Base-by-base conservation (phyloP, 1,140 invertebrate genomes). In the Panulirus ornatus region DNA sequence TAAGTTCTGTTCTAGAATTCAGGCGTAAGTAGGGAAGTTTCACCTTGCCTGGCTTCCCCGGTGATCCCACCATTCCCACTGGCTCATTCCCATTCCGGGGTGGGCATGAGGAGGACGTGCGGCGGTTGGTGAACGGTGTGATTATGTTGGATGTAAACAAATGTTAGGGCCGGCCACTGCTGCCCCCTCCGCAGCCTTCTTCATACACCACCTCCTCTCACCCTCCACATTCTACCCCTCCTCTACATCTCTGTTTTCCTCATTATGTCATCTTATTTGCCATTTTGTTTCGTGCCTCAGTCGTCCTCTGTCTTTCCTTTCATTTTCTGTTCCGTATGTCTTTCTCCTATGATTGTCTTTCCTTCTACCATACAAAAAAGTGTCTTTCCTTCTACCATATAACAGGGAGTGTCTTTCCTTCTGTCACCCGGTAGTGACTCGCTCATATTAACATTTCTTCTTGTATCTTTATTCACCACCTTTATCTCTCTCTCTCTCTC, bases 31-130 rank as follows among this genome's bases (percentile, higher is more conserved):
- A 38, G 27, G 40, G 75, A n/a, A 78, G 75, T 27, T 78, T 44
- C 36, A 44, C 75, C 75, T 47, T 78, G 75, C 34, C 27, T 44
- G 44, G 44, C 22, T 42, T 78, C 40, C 40, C 40, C 44, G n/a
- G 38, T 78, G 75, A 78, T 78, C 75, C 75, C 22, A 40, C 75
- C 40, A 78, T 78, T 78, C 75, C 75, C 75, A 78, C 42, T 78
- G 38, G 40, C 75, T 78, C 75, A 78, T 78, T 78, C 75, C 75
- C 75, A 78, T 78, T 78, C 75, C 75, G 27, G 40, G 22, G 75
- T 78, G 75, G 38, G 75, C 75, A 78, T 27, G 19, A 6, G 44
- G 75, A 19, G 40, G 40, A 78, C 75, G 75, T 78, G 75, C 40
- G 27, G 22, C 14, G 75, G 75, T 14, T 78, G 36, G 40, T 27